These are phyloP conservation scores for Tetraodon nigroviridis DNA, from an alignment of 2,113 vertebrate genomes.

Conservation along the genomic window DNA sequence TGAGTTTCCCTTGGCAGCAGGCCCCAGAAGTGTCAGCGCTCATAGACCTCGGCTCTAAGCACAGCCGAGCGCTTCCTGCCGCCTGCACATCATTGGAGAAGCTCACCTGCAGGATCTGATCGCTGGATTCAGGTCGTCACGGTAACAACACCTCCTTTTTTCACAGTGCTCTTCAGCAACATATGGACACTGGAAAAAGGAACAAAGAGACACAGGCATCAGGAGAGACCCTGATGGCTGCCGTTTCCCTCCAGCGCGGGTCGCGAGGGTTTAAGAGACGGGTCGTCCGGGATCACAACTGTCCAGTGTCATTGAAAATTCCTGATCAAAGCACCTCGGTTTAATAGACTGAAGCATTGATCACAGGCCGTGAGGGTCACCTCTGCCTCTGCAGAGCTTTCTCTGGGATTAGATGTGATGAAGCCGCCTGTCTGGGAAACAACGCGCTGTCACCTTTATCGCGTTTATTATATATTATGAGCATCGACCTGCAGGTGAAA, in stretches of 20 bases:
- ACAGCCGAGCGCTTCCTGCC: constrained; percentile 44
- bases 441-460: constrained; percentile 14
- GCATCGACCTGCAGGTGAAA: constrained; percentile 14
- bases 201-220: too few relatives aligned
- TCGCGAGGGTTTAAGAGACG: background rate
- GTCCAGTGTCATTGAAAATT: constrained; percentile 39
- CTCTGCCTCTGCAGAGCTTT: constrained; percentile 47
- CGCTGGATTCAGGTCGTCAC: too few relatives aligned
- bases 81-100: constrained; percentile 44
- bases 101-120: constrained; percentile 27
- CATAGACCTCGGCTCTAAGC: constrained; percentile 59
- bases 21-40: constrained; percentile 64
- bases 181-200: too few relatives aligned
- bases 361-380: constrained; percentile 56
- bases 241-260: too few relatives aligned
- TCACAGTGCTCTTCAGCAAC: too few relatives aligned
- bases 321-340: constrained; percentile 55
- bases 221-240: too few relatives aligned
- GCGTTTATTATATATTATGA: constrained; percentile 24
- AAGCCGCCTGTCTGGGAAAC: constrained; percentile 41
- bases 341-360: constrained; percentile 66
- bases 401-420: constrained; percentile 46
- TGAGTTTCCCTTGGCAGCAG: constrained; percentile 62
- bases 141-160: too few relatives aligned
- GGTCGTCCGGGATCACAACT: constrained; percentile 11